phyloP scores from a whole-genome alignment of 2,888 invertebrate species.

The Capitulum mitella region DNA sequence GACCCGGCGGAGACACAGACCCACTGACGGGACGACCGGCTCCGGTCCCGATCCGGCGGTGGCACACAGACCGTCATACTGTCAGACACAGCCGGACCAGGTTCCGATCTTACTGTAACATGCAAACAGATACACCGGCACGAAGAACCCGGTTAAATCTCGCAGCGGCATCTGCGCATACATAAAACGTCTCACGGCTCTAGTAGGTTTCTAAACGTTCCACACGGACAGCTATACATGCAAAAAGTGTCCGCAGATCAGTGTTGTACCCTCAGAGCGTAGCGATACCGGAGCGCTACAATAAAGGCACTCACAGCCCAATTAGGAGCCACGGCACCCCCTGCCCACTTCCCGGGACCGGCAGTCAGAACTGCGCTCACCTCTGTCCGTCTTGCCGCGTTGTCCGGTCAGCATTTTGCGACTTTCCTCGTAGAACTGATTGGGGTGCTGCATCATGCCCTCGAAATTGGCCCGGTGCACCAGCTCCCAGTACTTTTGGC shows the following conservation, averaged over 20 bases:
- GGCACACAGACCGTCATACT: no score
- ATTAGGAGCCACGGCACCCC: not conserved
- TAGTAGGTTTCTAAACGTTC: no score
- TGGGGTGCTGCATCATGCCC: slow-evolving; percentile 77
- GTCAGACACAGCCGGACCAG: no score
- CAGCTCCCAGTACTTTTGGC: slow-evolving; percentile 75
- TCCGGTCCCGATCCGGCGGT: no score
- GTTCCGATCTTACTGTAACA: no score
- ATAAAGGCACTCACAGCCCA: not conserved
- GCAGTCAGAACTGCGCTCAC: not conserved
- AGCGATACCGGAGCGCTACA: no score
- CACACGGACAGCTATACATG: not conserved
- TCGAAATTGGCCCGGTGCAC: slow-evolving; percentile 56
- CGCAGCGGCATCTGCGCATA: no score
- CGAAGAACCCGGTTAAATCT: no score
- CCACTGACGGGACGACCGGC: no score
- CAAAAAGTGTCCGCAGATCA: not conserved
- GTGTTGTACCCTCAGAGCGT: not conserved
- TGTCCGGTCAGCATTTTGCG: slow-evolving; percentile 26
- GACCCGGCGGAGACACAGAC: no score
- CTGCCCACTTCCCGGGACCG: not conserved
- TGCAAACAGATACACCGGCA: no score
- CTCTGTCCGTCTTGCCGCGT: not conserved
- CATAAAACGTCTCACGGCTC: no score
- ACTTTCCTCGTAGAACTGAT: slow-evolving; percentile 76